These are phyloP conservation scores for Xestia sexstrigata DNA, from an alignment of 2,888 invertebrate genomes.

Conservation along the genomic window DNA sequence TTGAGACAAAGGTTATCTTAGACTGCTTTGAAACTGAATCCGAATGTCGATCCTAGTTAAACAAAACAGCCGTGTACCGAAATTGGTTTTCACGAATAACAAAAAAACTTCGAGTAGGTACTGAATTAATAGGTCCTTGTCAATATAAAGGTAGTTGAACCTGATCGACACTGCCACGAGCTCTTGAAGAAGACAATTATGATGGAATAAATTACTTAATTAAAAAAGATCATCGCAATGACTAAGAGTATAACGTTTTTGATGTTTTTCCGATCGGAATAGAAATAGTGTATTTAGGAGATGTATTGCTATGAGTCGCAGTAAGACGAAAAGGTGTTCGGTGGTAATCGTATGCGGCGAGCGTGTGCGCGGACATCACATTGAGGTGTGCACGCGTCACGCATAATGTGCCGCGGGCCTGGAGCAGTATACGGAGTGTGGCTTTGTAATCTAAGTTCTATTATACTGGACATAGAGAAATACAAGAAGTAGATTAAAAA, in stretches of 20 bases:
- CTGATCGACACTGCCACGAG: not conserved
- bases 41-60: not conserved
- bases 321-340: conserved; percentile 55
- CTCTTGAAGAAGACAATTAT: not conserved
- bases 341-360: conserved; percentile 81
- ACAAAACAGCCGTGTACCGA: not conserved
- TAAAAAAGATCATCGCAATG: conserved; percentile 36
- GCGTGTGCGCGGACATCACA: conserved; percentile 75
- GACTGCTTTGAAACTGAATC: not conserved
- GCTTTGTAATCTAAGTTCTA: not conserved
- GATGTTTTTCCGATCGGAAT: conserved; percentile 49
- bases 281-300: conserved; percentile 59
- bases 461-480: not conserved
- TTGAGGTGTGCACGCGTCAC: conserved; percentile 85
- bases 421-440: conserved; percentile 54
- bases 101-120: not conserved
- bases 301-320: conserved; percentile 48
- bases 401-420: conserved; percentile 78
- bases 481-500: not conserved
- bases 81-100: not conserved
- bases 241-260: conserved; percentile 44
- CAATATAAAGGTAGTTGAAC: conserved; percentile 36
- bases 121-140: not conserved
- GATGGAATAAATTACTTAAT: conserved; percentile 20
- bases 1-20: not conserved